phyloP scores from a whole-genome alignment of 2,888 invertebrate species.

The Neria commutata region DNA sequence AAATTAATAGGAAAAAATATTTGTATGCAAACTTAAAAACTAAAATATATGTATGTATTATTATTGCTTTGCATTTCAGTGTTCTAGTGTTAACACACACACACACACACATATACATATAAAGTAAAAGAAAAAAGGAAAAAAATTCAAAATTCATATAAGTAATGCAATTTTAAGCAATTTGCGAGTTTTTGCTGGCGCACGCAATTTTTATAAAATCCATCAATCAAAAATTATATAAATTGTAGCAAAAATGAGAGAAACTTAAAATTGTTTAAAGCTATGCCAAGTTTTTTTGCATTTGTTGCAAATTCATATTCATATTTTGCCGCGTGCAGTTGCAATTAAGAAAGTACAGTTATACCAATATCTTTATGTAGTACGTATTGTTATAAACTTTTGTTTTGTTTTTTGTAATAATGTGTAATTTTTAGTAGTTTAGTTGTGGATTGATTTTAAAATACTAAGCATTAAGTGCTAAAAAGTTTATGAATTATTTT shows the following conservation, averaged over 20 bases:
- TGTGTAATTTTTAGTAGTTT: too few relatives aligned
- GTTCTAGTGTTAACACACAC: neutral
- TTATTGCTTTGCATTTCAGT: constrained; percentile 40
- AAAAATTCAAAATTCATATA: neutral
- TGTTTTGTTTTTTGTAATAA: too few relatives aligned
- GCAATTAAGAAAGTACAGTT: constrained; percentile 3
- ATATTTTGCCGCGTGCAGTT: constrained; percentile 16
- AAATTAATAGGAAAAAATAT: constrained; percentile 48
- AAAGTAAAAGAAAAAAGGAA: neutral
- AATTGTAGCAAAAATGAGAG: too few relatives aligned
- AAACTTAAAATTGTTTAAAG: constrained; percentile 56
- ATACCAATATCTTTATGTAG: too few relatives aligned
- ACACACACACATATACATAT: neutral
- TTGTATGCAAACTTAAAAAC: constrained; percentile 20
- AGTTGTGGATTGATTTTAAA: neutral
- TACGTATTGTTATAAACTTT: too few relatives aligned
- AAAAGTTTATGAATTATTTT: too few relatives aligned
- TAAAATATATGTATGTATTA: constrained; percentile 30
- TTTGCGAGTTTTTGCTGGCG: too few relatives aligned
- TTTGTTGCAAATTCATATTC: constrained; percentile 1
- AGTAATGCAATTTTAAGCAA: too few relatives aligned
- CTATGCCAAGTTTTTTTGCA: constrained; percentile 52
- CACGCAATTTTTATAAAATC: too few relatives aligned
- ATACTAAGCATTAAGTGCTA: too few relatives aligned
- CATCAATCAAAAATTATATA: too few relatives aligned